These are phyloP conservation scores for Sphaeridia pumilis DNA, from an alignment of 2,888 invertebrate genomes.

Conservation along the genomic window DNA sequence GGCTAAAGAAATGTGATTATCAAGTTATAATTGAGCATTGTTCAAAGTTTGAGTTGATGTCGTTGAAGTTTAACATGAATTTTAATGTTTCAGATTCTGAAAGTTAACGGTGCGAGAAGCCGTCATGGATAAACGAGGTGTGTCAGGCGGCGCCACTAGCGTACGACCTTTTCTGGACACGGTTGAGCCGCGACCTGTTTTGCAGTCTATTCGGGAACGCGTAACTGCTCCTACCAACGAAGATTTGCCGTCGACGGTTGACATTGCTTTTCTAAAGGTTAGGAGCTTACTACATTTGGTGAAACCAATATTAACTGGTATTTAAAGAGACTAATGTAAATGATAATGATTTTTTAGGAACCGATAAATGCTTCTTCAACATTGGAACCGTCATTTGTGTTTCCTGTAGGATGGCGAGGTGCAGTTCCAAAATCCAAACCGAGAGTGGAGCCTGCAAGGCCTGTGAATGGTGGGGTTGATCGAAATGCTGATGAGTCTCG, in stretches of 20 bases:
- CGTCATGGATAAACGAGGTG: too few species aligned
- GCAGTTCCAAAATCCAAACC: slow-evolving; percentile 17
- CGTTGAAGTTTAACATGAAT: too few species aligned
- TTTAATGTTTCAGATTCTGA: too few species aligned
- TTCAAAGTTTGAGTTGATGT: too few species aligned
- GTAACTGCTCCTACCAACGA: slow-evolving; percentile 45
- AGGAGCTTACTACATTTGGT: slow-evolving; percentile 34
- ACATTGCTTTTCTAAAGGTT: slow-evolving; percentile 53
- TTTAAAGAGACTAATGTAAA: not conserved
- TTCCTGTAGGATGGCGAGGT: slow-evolving; percentile 30
- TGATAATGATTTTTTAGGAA: slow-evolving; percentile 2
- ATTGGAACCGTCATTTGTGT: slow-evolving; percentile 19
- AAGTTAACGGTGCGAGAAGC: too few species aligned
- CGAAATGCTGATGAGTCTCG: slow-evolving; percentile 30
- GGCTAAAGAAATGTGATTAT: too few species aligned
- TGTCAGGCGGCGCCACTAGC: too few species aligned
- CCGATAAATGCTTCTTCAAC: slow-evolving; percentile 1
- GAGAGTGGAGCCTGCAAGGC: slow-evolving; percentile 16
- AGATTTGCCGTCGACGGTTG: slow-evolving; percentile 53
- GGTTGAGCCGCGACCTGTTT: slow-evolving; percentile 10
- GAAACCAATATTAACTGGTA: not conserved
- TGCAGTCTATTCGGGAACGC: slow-evolving; percentile 11
- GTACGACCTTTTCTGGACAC: not conserved
- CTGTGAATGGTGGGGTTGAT: slow-evolving; percentile 26
- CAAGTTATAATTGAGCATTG: too few species aligned